A percentile compares a stretch with the other conserved stretches of the same genome.
Conservation (phyloP, 2,113 vertebrate genomes). For the Engystomops pustulosus region DNA sequence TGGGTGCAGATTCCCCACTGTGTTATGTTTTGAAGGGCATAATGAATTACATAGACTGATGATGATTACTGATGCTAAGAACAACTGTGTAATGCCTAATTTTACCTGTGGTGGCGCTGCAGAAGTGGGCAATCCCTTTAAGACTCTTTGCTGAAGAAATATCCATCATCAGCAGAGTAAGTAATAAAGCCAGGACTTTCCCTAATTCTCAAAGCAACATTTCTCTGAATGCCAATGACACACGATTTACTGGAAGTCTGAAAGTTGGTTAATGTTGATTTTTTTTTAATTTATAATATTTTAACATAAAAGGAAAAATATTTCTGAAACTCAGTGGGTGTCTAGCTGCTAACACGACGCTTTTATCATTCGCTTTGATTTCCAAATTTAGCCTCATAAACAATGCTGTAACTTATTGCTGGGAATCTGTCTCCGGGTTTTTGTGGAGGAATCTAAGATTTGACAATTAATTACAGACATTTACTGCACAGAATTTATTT, state of each 20-base stretch:
- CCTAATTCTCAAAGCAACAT: background rate
- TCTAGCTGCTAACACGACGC: background rate
- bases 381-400: background rate
- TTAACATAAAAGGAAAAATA: slow-evolving; percentile 3
- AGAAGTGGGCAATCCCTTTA: background rate
- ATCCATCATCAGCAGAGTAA: background rate
- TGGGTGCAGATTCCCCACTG: too few relatives aligned
- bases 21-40: background rate
- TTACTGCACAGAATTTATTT: too few relatives aligned
- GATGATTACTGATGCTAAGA: background rate
- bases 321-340: background rate
- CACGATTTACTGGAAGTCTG: background rate
- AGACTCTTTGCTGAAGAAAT: background rate
- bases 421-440: too few relatives aligned
- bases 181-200: background rate
- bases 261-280: background rate
- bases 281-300: background rate
- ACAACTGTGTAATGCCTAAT: too few relatives aligned
- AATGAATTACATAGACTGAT: background rate
- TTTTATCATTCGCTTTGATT: background rate
- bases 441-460: too few relatives aligned
- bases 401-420: background rate
- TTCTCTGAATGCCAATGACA: background rate
- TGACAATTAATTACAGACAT: too few relatives aligned
- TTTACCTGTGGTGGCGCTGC: background rate